Base-by-base conservation (phyloP, 1,140 invertebrate genomes). In the Notospermus geniculatus region DNA sequence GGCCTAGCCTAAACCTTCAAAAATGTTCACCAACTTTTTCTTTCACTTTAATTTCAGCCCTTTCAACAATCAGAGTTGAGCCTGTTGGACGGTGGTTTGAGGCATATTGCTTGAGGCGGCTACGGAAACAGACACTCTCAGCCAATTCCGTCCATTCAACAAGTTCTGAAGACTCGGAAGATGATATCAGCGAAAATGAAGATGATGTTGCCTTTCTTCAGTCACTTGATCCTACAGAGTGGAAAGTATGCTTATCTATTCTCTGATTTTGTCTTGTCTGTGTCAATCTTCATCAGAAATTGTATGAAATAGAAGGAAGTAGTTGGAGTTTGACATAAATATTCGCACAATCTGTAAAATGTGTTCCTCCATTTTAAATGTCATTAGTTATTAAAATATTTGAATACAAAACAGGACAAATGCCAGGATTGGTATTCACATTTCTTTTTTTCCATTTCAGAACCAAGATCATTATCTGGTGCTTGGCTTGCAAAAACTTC, bases 401-500 rank as follows among this genome's bases (percentile, higher is more conserved):
- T n/a, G n/a, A n/a, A n/a, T n/a, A n/a, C n/a, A n/a, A n/a, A n/a
- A n/a, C n/a, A n/a, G n/a, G n/a, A n/a, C n/a, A n/a, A n/a, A n/a
- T n/a, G n/a, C n/a, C n/a, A n/a, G n/a, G n/a, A n/a, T n/a, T n/a
- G n/a, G n/a, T n/a, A n/a, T n/a, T n/a, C n/a, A 57, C 19, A 17
- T 54, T 54, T n/a, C 17, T 9, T 25, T 5, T 19, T 55, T 69
- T 62, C 62, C 60, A 32, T 82, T 75, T 36, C 73, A 87, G 84
- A 88, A 93, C 73, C 95, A 97, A 84, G 95, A 97, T 79, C 94
- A 98, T 82, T 98, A 98, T 83, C 89, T 89, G 53, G 93, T 98
- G 22, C 81, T 98, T 55, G 95, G 95, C 39, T 85, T 98, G 62
- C 88, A 88, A 71, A 88, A 89, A 62, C 80, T 92, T 54, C 85